Evolutionary conservation across 53 echinoderm and acorn worm species (phyloP).

Genomic region (Astropecten irregularis): DNA sequence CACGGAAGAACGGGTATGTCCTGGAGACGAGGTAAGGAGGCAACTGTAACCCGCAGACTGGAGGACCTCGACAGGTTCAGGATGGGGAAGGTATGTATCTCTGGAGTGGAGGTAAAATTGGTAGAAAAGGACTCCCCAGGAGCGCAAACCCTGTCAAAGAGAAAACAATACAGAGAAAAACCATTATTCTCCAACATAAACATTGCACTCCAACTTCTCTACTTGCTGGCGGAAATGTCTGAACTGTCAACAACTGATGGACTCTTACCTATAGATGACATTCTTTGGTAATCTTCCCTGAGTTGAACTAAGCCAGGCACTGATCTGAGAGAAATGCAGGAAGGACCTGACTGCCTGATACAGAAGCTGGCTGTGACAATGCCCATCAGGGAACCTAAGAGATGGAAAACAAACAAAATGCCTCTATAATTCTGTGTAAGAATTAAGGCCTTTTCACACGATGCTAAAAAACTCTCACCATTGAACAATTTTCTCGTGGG

Average conservation of each 20-base stretch:
- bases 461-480: too few relatives aligned
- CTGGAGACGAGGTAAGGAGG: conserved; percentile 81
- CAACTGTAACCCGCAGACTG: conserved; percentile 83
- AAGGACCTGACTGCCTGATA: conserved; percentile 94
- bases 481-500: too few relatives aligned
- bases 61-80: conserved; percentile 86
- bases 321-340: conserved; percentile 96
- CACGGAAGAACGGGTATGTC: conserved; percentile 78
- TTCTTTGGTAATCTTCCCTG: conserved; percentile 77
- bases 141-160: conserved; percentile 89
- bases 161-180: neutral
- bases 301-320: conserved; percentile 92
- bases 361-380: conserved; percentile 74
- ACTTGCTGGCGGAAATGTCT: too few relatives aligned
- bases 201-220: too few relatives aligned
- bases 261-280: conserved; percentile 84
- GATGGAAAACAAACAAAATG: neutral
- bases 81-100: conserved; percentile 87
- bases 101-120: conserved; percentile 78
- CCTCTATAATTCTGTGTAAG: neutral
- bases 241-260: too few relatives aligned
- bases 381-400: conserved; percentile 77
- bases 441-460: too few relatives aligned
- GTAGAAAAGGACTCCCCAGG: conserved; percentile 93
- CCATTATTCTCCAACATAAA: neutral